Base-by-base conservation (phyloP, 2,888 invertebrate species). In the Stenodema calcarata region DNA sequence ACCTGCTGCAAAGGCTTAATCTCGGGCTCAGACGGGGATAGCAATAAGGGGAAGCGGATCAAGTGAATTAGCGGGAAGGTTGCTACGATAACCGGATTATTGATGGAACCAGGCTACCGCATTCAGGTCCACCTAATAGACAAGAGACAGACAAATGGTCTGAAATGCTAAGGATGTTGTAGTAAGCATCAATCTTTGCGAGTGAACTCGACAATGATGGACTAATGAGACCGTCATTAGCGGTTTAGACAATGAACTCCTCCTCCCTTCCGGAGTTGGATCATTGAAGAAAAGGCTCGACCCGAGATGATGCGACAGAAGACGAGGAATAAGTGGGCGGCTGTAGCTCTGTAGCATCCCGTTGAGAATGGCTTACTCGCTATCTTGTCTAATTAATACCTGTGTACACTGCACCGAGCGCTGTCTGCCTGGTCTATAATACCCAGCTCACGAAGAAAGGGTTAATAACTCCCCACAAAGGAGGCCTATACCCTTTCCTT, bases 191-290 rank as follows among this genome's bases (percentile, higher is more conserved):
- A 84, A 84, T 84, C 84, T 47, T 84, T 44, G 30, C 50, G 47
- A 35, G 30, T n/a, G 30, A 50, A 82, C 70, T 84, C 73, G 84
- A 84, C 73, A 84, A 84, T 84, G 84, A 84, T 73, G 84, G 73
- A 54, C 84, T 84, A 84, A 84, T 84, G 84, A 84, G 84, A 82
- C 82, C 41, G 62, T 82, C 82, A 82, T 82, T 82, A 82, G 82
- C 69, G 84, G 75, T 35, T 41, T 27, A 73, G 73, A 84, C 84
- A 84, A 84, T 84, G 84, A 75, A 75, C 42, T 30, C 35, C 27
- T 23, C n/a, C 44, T 30, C 11, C 44, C 11, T 41, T 11, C 23
- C 3, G 28, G 7, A 16, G 54, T 30, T 28, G 80, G 54, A 54
- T 80, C 54, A 54, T 50, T 44, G 44, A 42, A 84, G 54, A 44